These are phyloP conservation scores for Spheniscus mendiculus DNA, from an alignment of 2,113 vertebrate genomes.

Conservation along the genomic window DNA sequence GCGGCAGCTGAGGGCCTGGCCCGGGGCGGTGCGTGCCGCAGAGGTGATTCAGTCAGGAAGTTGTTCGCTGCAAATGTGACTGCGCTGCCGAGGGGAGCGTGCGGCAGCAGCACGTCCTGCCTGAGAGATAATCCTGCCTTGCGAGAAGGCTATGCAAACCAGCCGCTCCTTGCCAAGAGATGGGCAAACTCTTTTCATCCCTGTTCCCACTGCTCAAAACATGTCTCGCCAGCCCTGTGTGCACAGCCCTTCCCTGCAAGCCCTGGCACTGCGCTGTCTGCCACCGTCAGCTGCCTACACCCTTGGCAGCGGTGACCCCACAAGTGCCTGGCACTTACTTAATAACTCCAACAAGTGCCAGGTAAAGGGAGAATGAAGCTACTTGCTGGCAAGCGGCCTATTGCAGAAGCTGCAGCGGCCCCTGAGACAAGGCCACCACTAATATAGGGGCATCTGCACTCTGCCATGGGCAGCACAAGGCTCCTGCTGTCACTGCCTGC, in stretches of 20 bases:
- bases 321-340: background rate
- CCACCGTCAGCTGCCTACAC: accelerated
- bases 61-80: accelerated
- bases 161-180: background rate
- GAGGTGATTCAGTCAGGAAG: background rate
- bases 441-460: accelerated
- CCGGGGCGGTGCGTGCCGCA: accelerated
- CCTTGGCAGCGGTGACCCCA: too few relatives aligned
- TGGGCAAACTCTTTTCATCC: background rate
- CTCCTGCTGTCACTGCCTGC: background rate
- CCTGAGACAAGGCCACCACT: background rate
- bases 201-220: background rate
- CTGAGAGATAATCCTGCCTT: background rate
- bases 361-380: background rate
- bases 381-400: accelerated
- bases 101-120: background rate
- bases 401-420: background rate
- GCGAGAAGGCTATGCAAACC: background rate
- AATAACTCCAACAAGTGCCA: accelerated
- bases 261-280: background rate
- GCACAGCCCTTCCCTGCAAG: background rate
- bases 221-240: accelerated
- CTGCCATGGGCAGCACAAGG: background rate
- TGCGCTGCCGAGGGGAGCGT: accelerated
- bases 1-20: background rate